These are phyloP conservation scores for Phyllotreta striolata DNA, from an alignment of 2,888 invertebrate species.

Conservation along the genomic window DNA sequence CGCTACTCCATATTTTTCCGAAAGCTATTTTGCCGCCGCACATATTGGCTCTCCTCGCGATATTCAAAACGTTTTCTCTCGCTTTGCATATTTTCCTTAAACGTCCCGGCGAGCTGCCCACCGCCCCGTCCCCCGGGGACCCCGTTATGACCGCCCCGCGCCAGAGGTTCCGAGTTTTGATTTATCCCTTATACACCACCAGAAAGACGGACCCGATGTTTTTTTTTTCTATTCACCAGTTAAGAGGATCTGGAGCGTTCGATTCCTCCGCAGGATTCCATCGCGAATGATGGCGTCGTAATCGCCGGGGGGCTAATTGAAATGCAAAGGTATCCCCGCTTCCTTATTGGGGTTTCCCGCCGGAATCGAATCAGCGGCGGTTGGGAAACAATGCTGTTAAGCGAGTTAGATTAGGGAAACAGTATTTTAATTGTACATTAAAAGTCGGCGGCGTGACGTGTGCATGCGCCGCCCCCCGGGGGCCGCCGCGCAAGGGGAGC, in stretches of 20 bases:
- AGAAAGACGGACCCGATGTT: constrained; percentile 6
- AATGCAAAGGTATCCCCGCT: constrained; percentile 37
- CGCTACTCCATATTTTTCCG: constrained; percentile 59
- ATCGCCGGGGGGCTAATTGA: constrained; percentile 32
- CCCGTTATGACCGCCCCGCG: constrained; percentile 36
- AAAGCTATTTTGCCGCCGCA: constrained; percentile 59
- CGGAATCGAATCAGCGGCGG: constrained; percentile 45
- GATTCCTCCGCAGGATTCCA: neutral
- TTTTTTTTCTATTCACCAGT: neutral
- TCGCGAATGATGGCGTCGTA: neutral
- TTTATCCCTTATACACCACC: constrained; percentile 26
- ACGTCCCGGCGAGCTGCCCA: constrained; percentile 13
- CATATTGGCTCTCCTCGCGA: constrained; percentile 57
- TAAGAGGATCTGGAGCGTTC: constrained; percentile 3
- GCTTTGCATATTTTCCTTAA: constrained; percentile 40
- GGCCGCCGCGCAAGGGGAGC: constrained; percentile 33
- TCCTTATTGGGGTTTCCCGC: constrained; percentile 41
- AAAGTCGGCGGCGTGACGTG: constrained; percentile 51
- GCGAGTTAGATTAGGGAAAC: constrained; percentile 56
- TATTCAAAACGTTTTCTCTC: constrained; percentile 51
- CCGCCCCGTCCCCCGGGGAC: constrained; percentile 31
- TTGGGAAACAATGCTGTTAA: constrained; percentile 53
- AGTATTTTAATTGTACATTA: constrained; percentile 61
- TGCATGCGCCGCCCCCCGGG: constrained; percentile 31
- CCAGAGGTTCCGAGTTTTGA: constrained; percentile 40